These are phyloP conservation scores for Chelmon rostratus DNA, from an alignment of 2,797 vertebrate genomes.

Conservation along the genomic window DNA sequence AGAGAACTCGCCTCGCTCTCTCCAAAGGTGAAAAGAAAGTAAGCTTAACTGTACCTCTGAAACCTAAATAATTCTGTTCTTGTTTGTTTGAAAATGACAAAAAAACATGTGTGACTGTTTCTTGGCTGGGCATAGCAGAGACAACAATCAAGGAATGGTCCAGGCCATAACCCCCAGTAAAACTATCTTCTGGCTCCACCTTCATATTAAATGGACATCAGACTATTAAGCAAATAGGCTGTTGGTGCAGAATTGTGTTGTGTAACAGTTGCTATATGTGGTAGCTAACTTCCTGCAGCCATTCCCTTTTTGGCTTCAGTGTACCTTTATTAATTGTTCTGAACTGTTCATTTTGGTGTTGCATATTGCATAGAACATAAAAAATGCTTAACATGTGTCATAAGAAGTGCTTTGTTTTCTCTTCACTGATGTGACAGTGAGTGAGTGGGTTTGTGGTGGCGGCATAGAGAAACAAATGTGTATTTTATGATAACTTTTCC, in stretches of 20 bases:
- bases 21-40: neutral
- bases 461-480: neutral
- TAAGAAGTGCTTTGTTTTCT: neutral
- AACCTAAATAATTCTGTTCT: too few species aligned
- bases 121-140: too few species aligned
- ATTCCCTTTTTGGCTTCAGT: neutral
- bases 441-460: neutral
- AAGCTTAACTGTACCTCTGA: too few species aligned
- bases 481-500: neutral
- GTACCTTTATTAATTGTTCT: neutral
- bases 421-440: neutral
- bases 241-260: neutral
- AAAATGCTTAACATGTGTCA: too few species aligned
- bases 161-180: neutral
- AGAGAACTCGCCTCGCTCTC: neutral
- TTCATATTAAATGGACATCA: neutral
- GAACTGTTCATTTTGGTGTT: neutral
- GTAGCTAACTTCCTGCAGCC: neutral
- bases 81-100: too few species aligned
- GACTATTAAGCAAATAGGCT: neutral
- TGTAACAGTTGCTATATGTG: neutral
- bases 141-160: neutral
- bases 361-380: neutral
- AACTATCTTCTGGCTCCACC: neutral
- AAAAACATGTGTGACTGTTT: neutral